Conservation (phyloP, 2,888 invertebrate genomes). For the Petrophora chlorosata region DNA sequence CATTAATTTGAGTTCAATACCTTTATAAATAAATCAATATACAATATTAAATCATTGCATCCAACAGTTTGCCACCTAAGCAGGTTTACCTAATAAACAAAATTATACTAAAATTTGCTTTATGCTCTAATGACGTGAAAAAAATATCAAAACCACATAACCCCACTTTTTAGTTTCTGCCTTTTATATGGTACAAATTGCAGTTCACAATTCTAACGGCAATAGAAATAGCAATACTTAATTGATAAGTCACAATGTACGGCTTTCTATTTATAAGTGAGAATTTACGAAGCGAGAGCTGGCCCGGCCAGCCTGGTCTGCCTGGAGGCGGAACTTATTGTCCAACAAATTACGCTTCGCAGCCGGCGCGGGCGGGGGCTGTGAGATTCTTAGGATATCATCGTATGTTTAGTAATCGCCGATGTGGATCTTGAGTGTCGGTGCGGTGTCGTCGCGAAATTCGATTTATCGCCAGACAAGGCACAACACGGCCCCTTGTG, state of each 20-base stretch:
- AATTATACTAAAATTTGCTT: too few species aligned
- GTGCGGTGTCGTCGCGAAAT: constrained; percentile 69
- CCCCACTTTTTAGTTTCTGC: neutral
- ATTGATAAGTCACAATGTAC: constrained; percentile 46
- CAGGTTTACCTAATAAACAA: too few species aligned
- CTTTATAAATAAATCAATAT: too few species aligned
- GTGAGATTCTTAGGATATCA: constrained; percentile 58
- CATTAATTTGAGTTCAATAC: too few species aligned
- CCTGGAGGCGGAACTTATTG: constrained; percentile 39
- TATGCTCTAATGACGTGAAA: too few species aligned
- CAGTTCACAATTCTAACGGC: constrained; percentile 31
- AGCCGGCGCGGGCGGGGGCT: constrained; percentile 31
- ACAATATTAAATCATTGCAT: too few species aligned
- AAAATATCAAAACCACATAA: neutral
- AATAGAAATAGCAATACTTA: constrained; percentile 43
- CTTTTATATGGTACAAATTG: neutral
- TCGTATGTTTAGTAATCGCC: constrained; percentile 62
- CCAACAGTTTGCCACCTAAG: too few species aligned
- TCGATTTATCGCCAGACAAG: constrained; percentile 65
- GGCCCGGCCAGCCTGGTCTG: constrained; percentile 37
- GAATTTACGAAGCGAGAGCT: constrained; percentile 45
- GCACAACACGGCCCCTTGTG: constrained; percentile 71
- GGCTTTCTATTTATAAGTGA: constrained; percentile 47
- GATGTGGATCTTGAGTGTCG: constrained; percentile 59
- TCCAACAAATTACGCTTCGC: constrained; percentile 48